A percentile compares a stretch with the other conserved stretches of the same genome.
Conservation (phyloP, 2,113 vertebrate species). For the Ailuropoda melanoleuca region DNA sequence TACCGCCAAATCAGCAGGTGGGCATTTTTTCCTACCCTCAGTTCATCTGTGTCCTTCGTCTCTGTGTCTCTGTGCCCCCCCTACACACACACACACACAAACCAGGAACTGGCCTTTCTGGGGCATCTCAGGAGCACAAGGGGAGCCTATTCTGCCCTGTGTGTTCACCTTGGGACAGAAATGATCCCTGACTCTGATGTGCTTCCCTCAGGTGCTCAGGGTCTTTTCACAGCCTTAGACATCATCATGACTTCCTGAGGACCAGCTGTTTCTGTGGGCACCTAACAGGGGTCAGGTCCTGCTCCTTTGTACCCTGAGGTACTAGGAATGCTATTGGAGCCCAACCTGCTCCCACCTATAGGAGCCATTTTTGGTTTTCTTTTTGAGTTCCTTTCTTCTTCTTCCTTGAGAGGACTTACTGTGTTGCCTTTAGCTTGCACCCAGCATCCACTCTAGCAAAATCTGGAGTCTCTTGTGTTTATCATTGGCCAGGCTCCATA, state of each 20-base stretch:
- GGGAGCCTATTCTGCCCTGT: background rate
- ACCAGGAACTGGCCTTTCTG: background rate
- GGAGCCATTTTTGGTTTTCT: background rate
- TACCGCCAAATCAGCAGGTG: background rate
- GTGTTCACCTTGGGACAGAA: background rate
- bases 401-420: background rate
- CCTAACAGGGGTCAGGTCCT: background rate
- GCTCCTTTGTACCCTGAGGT: background rate
- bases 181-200: background rate
- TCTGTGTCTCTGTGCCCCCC: background rate
- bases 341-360: background rate
- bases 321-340: background rate
- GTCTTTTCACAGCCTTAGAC: background rate
- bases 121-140: background rate
- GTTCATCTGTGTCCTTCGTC: background rate
- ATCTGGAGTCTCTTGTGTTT: constrained; percentile 39
- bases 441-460: background rate
- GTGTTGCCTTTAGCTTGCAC: background rate
- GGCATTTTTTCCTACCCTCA: background rate
- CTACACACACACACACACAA: background rate
- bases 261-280: background rate
- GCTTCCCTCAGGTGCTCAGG: background rate
- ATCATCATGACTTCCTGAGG: background rate
- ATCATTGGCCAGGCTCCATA: background rate
- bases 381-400: background rate